Evolutionary conservation across 2,888 invertebrate genomes (phyloP).

Genomic region (Rhamphomyia laevipes): DNA sequence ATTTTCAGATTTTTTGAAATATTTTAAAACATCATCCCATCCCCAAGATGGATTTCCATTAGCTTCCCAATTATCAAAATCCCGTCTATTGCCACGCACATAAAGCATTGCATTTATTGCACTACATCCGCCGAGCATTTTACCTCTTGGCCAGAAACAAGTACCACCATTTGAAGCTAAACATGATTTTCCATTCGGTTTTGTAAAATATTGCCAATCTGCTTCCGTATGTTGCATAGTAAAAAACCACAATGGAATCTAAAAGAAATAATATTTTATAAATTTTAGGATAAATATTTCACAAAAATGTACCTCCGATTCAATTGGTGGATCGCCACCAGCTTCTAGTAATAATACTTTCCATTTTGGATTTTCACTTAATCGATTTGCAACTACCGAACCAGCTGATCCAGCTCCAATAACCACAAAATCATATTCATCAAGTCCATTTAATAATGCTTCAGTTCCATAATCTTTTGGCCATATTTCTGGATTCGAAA

Average conservation of each 20-base stretch:
- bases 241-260: slow-evolving; percentile 23
- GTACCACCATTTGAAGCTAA: slow-evolving; percentile 20
- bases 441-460: slow-evolving; percentile 22
- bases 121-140: slow-evolving; percentile 49
- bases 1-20: slow-evolving; percentile 43
- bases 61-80: slow-evolving; percentile 45
- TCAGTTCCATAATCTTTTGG: slow-evolving; percentile 36
- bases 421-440: slow-evolving; percentile 11
- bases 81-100: slow-evolving; percentile 43
- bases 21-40: slow-evolving; percentile 39
- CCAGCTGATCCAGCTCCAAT: slow-evolving; percentile 15
- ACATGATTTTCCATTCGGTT: slow-evolving; percentile 22
- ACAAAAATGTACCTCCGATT: slow-evolving; percentile 17
- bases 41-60: slow-evolving; percentile 45
- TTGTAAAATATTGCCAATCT: slow-evolving; percentile 26
- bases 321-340: slow-evolving; percentile 22
- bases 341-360: slow-evolving; percentile 21
- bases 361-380: slow-evolving; percentile 23
- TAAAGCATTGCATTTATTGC: slow-evolving; percentile 51
- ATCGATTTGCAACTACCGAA: slow-evolving; percentile 19
- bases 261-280: too few species aligned
- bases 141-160: slow-evolving; percentile 50
- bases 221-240: slow-evolving; percentile 20
- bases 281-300: slow-evolving; percentile 25
- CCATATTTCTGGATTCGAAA: slow-evolving; percentile 40